These are phyloP conservation scores for Incurvaria masculella DNA, from an alignment of 2,888 invertebrate genomes.

Conservation along the genomic window DNA sequence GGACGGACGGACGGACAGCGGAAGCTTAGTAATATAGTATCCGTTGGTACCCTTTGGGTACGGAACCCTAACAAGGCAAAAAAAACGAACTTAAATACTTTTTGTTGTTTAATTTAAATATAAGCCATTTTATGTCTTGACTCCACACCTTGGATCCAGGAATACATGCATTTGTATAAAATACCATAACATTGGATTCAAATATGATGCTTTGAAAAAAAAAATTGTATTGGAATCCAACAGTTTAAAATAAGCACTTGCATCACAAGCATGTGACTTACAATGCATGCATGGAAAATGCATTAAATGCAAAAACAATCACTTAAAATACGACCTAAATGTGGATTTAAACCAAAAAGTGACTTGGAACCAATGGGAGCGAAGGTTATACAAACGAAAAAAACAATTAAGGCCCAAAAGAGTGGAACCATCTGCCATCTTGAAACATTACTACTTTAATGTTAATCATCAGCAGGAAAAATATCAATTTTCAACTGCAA, in stretches of 20 bases:
- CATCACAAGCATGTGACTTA: constrained; percentile 1
- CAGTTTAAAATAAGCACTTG: constrained; percentile 3
- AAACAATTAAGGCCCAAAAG: no score
- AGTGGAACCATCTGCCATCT: no score
- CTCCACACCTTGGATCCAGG: constrained; percentile 7
- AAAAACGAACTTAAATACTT: no score
- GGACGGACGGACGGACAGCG: no score
- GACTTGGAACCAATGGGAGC: constrained; percentile 7
- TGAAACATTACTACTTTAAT: no score
- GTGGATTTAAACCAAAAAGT: constrained; percentile 6
- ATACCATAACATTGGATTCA: constrained; percentile 8
- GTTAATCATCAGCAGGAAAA: no score
- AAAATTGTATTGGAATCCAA: constrained; percentile 6
- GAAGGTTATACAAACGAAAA: no score
- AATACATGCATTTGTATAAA: constrained; percentile 9
- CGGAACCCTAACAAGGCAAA: no score
- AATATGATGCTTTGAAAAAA: constrained; percentile 8
- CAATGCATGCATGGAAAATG: constrained; percentile 6
- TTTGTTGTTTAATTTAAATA: no score
- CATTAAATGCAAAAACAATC: constrained; percentile 5
- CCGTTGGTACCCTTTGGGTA: no score
- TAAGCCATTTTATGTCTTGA: constrained; percentile 3
- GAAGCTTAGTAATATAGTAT: no score
- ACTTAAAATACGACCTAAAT: constrained; percentile 4
- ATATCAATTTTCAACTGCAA: no score